phyloP scores from a whole-genome alignment of 2,888 invertebrate species.

The Ferrisia virgata region DNA sequence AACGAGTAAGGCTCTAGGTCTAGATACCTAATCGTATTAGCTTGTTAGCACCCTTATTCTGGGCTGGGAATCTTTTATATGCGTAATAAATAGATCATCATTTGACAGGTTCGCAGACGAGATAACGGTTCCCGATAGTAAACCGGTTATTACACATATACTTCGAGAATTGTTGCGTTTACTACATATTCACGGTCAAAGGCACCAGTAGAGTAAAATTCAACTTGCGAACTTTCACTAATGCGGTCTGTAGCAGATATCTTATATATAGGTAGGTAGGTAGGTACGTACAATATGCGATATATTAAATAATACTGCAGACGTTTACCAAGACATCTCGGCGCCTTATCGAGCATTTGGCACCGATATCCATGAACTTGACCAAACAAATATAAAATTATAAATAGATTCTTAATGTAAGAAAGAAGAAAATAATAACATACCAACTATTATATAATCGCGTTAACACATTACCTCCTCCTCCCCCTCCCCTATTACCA shows the following conservation, averaged over 20 bases:
- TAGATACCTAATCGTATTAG: constrained; percentile 19
- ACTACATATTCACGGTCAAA: not conserved
- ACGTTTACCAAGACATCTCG: not conserved
- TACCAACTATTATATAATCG: too few species aligned
- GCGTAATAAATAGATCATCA: constrained; percentile 14
- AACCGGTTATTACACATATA: not conserved
- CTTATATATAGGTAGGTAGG: too few species aligned
- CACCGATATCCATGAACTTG: not conserved
- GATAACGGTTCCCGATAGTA: not conserved
- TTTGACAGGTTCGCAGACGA: not conserved
- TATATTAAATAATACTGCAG: too few species aligned
- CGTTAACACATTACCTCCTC: too few species aligned
- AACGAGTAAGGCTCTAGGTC: too few species aligned
- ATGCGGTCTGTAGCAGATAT: not conserved
- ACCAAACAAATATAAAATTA: not conserved
- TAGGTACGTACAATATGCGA: too few species aligned
- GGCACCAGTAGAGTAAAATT: not conserved
- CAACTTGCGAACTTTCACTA: not conserved
- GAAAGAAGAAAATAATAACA: too few species aligned
- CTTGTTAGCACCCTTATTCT: not conserved
- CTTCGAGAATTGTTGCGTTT: too few species aligned
- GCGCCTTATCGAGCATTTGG: not conserved
- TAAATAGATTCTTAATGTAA: not conserved
- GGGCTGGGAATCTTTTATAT: not conserved
- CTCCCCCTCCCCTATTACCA: too few species aligned